Percentiles rank a stretch among this genome's conserved stretches.
Conservation (phyloP, 2,888 invertebrate species). For the Nysson spinosus region DNA sequence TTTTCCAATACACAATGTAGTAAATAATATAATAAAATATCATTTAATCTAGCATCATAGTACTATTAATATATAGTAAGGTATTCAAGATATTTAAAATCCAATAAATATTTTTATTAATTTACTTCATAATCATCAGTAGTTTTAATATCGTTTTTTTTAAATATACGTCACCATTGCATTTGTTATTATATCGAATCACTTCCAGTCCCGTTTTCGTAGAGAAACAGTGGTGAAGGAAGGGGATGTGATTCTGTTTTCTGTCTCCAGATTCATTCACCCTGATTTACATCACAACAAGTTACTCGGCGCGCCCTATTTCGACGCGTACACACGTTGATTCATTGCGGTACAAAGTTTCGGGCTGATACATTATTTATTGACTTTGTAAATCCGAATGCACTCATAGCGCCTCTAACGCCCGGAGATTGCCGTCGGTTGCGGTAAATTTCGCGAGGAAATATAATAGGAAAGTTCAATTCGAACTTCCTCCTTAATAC, state of each 20-base stretch:
- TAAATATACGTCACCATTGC: conserved; percentile 7
- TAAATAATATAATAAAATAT: no score
- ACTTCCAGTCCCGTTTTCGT: conserved; percentile 13
- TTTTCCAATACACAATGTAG: no score
- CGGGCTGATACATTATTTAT: conserved; percentile 60
- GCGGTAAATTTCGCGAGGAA: conserved; percentile 23
- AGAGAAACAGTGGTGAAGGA: conserved; percentile 1
- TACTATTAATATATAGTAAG: no score
- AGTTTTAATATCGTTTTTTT: conserved; percentile 7
- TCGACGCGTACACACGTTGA: conserved; percentile 46
- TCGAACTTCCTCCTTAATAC: not conserved
- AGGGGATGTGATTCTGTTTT: conserved; percentile 43
- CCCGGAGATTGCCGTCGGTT: conserved; percentile 21
- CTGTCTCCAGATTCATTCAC: conserved; percentile 49
- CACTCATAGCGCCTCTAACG: conserved; percentile 17
- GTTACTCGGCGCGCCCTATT: conserved; percentile 42
- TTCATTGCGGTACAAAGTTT: conserved; percentile 50
- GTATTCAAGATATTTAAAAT: no score
- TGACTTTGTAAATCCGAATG: conserved; percentile 39
- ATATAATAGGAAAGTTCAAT: conserved; percentile 16
- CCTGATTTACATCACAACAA: conserved; percentile 58
- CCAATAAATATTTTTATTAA: no score
- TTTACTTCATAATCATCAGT: no score
- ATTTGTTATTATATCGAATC: conserved; percentile 32
- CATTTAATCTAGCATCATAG: no score